phyloP scores from a whole-genome alignment of 2,797 vertebrate genomes.

The Lutjanus argentimaculatus region DNA sequence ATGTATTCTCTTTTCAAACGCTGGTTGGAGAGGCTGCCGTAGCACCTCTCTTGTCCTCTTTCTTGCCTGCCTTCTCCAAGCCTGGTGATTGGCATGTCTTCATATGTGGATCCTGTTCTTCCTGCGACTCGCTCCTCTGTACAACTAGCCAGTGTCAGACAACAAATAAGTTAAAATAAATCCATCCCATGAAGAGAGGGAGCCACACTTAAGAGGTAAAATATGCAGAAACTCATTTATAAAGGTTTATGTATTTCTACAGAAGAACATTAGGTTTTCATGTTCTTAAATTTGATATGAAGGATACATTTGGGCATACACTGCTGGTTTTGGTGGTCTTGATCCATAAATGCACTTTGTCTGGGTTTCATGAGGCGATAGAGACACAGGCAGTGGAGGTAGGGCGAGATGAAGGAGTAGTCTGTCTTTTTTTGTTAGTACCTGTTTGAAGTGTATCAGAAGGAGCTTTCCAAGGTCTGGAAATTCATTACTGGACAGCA shows the following conservation, averaged over 20 bases:
- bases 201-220: slow-evolving; percentile 5
- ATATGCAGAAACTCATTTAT: slow-evolving; percentile 28
- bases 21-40: slow-evolving; percentile 63
- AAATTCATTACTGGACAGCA: slow-evolving; percentile 87
- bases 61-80: slow-evolving; percentile 52
- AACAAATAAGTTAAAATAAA: slow-evolving; percentile 71
- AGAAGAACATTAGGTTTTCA: slow-evolving; percentile 42
- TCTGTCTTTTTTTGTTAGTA: slow-evolving; percentile 80
- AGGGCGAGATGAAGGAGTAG: slow-evolving; percentile 73
- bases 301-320: slow-evolving; percentile 26
- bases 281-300: slow-evolving; percentile 50
- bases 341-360: slow-evolving; percentile 64
- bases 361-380: slow-evolving; percentile 61
- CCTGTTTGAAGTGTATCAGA: slow-evolving; percentile 88
- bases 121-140: slow-evolving; percentile 70
- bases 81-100: slow-evolving; percentile 84
- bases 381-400: slow-evolving; percentile 65
- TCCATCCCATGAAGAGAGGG: slow-evolving; percentile 30
- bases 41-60: slow-evolving; percentile 54
- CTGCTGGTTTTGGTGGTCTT: slow-evolving; percentile 55
- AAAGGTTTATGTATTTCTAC: not conserved
- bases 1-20: slow-evolving; percentile 80
- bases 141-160: slow-evolving; percentile 78
- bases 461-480: slow-evolving; percentile 86
- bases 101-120: slow-evolving; percentile 83